phyloP scores from a whole-genome alignment of 2,888 invertebrate species.

The Leucoptera coffeella region DNA sequence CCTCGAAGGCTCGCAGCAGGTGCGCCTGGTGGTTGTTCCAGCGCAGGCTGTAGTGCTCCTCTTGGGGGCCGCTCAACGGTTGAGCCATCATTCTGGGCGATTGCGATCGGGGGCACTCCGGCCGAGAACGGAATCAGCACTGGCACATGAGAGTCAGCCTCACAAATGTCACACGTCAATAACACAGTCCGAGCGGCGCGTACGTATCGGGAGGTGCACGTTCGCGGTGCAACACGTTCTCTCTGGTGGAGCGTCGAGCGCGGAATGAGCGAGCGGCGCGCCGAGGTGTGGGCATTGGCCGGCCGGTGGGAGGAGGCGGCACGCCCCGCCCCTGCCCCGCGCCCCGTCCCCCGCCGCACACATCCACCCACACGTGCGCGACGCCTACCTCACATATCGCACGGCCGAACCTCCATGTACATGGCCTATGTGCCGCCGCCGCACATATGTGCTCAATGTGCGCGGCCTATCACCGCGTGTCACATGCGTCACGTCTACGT shows the following conservation, averaged over 20 bases:
- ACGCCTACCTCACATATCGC: too few species aligned
- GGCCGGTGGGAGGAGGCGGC: constrained; percentile 10
- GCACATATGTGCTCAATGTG: too few species aligned
- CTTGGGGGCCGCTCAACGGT: constrained; percentile 27
- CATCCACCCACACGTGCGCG: constrained; percentile 28
- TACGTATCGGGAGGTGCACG: too few species aligned
- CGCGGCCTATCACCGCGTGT: neutral
- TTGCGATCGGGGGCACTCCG: too few species aligned
- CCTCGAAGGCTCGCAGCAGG: constrained; percentile 81
- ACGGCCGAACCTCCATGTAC: too few species aligned
- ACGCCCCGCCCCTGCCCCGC: constrained; percentile 11
- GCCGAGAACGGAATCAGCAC: too few species aligned
- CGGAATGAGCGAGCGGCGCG: constrained; percentile 29
- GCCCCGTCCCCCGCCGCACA: constrained; percentile 18
- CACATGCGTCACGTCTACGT: neutral
- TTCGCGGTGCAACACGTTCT: too few species aligned
- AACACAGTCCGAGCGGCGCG: too few species aligned
- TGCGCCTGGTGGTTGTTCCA: constrained; percentile 93
- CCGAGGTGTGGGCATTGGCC: constrained; percentile 22
- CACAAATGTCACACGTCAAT: too few species aligned
- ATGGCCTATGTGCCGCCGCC: too few species aligned
- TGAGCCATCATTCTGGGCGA: too few species aligned
- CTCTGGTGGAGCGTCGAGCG: constrained; percentile 18
- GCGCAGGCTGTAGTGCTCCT: constrained; percentile 85
- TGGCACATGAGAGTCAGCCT: too few species aligned